Evolutionary conservation across 2,888 invertebrate genomes (phyloP).

Genomic region (Ichneumon xanthorius): DNA sequence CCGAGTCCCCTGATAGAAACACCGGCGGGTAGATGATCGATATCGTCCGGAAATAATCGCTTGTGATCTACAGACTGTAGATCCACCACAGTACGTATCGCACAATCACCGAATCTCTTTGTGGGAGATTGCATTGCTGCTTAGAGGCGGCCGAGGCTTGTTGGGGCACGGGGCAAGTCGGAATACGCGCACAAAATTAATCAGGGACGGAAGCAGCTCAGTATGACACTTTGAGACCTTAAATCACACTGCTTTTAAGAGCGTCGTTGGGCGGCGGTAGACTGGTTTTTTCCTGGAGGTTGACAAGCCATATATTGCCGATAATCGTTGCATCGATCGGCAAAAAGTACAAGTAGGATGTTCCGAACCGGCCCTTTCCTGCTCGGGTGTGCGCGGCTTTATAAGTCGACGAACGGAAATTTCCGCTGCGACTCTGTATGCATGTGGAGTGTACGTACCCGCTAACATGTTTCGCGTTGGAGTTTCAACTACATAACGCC

Average conservation of each 20-base stretch:
- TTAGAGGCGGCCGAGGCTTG: neutral
- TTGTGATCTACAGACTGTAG: constrained; percentile 21
- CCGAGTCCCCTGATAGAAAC: constrained; percentile 39
- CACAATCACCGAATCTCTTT: neutral
- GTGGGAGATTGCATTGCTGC: neutral
- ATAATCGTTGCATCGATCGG: neutral
- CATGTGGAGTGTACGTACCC: neutral
- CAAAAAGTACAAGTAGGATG: neutral
- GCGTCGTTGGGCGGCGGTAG: neutral
- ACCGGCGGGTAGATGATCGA: constrained; percentile 49
- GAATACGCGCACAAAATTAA: neutral
- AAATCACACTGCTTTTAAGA: neutral
- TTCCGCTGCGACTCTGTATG: neutral
- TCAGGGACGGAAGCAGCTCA: neutral
- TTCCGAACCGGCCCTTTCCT: neutral
- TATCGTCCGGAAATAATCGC: constrained; percentile 42
- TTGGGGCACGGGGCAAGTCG: neutral
- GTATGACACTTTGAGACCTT: neutral
- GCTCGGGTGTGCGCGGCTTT: neutral
- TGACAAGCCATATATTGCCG: neutral
- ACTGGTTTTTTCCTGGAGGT: neutral
- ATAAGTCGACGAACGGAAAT: neutral
- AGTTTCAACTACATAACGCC: constrained; percentile 27
- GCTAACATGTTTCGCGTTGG: constrained; percentile 14
- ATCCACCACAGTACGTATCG: neutral